Conservation (phyloP, 2,888 invertebrate species). For the Parascotia fuliginaria region DNA sequence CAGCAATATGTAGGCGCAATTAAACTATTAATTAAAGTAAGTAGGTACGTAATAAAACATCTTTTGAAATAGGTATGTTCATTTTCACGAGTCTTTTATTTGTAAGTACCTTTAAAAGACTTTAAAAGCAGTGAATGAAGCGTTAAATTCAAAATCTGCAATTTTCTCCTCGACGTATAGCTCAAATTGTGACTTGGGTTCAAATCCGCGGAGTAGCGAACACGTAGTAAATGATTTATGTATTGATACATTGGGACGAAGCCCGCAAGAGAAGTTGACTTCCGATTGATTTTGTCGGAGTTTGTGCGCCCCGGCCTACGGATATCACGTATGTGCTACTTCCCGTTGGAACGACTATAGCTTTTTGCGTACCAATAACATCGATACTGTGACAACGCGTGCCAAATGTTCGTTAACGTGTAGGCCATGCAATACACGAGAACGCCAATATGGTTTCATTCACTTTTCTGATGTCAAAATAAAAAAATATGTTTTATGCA, state of each 20-base stretch:
- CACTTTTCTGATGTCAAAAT: neutral
- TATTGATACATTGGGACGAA: conserved; percentile 24
- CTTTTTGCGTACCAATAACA: conserved; percentile 51
- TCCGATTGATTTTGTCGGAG: conserved; percentile 63
- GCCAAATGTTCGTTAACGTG: conserved; percentile 26
- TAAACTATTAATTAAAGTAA: too few relatives aligned
- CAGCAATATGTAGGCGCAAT: too few relatives aligned
- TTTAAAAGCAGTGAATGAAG: neutral
- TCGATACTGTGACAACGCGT: conserved; percentile 21
- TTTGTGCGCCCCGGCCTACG: conserved; percentile 52
- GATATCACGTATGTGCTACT: conserved; percentile 74
- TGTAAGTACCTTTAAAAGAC: neutral
- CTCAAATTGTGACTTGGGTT: neutral
- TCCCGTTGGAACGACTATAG: conserved; percentile 55
- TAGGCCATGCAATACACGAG: conserved; percentile 12
- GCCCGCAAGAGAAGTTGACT: conserved; percentile 48
- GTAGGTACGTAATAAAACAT: too few relatives aligned
- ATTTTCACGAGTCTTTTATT: neutral
- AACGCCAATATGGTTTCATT: conserved; percentile 24
- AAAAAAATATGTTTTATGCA: neutral
- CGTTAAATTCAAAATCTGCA: neutral
- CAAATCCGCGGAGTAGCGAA: conserved; percentile 8
- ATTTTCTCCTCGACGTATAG: conserved; percentile 1
- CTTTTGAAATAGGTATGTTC: too few relatives aligned
- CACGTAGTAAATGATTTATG: conserved; percentile 35